Evolutionary conservation across 2,888 invertebrate species (phyloP), one percentile per base, ranked within the genome.

Genomic region (Morpho helenor): DNA sequence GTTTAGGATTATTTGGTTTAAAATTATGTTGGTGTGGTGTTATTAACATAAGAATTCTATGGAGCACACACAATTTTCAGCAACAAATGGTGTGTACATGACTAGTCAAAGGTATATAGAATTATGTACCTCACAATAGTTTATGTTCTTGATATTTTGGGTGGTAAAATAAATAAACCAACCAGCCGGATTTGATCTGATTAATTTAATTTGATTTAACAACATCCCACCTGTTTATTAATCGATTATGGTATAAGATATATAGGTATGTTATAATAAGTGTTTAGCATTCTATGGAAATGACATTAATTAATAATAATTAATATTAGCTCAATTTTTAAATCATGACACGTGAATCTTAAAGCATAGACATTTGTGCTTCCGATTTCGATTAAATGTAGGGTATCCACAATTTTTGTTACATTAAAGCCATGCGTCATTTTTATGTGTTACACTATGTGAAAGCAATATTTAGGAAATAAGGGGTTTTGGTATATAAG

Each of bases 11-110:
- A 31, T 31, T 84, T 86, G 81, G 79, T 85, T 87, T 79, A 80
- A 87, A 86, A 84, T 86, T 88, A 87, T 85, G 88, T 89, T 84
- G 79, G 89, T 87, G 89, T 89, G 88, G 87, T 88, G 86, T 88
- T 88, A 31, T 80, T 78, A 86, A 82, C 47, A 82, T 77, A 84
- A 87, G 86, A 64, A 70, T 69, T 65, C 51, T 63, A 60, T 73
- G 73, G 75, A 76, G 75, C 79, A 80, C 78, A 78, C 77, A 71
- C 78, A 60, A 56, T 51, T 75, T 75, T 79, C 80, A 74, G 72
- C 75, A 77, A 79, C 76, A 75, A 73, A 74, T 70, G 75, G 83
- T 87, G 87, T 87, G 85, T 78, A 63, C 73, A 75, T 75, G 77
- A 84, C 89, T 89, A 89, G 89, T 89, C 89, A 87, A 84, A 82